Conservation (phyloP, 2,113 vertebrate species). For the Phylloscopus trochilus region DNA sequence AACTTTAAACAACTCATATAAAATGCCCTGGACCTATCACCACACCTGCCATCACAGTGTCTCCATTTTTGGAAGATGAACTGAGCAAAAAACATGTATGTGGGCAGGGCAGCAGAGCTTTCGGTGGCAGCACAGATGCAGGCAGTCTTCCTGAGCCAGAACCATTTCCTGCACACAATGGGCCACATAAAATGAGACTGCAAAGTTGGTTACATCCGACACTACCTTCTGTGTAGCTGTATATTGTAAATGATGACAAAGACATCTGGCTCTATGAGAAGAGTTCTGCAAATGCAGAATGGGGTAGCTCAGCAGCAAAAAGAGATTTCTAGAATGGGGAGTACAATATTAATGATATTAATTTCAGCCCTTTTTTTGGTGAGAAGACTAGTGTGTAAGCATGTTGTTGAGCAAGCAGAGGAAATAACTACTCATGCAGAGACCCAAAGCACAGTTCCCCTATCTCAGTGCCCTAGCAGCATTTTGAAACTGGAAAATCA, state of each 20-base stretch:
- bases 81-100: not conserved
- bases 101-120: not conserved
- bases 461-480: not conserved
- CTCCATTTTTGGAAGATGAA: not conserved
- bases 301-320: not conserved
- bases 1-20: not conserved
- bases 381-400: not conserved
- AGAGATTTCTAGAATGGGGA: not conserved
- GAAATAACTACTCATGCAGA: not conserved
- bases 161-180: not conserved
- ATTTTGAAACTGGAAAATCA: not conserved
- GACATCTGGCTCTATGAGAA: not conserved
- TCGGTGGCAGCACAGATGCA: not conserved
- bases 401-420: not conserved
- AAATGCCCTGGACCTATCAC: not conserved
- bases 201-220: not conserved
- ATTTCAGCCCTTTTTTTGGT: not conserved
- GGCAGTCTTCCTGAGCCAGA: conserved; percentile 17
- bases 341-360: not conserved
- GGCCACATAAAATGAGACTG: not conserved
- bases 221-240: not conserved
- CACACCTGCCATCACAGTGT: not conserved
- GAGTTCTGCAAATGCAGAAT: not conserved
- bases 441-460: not conserved
- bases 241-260: not conserved